Base-by-base conservation (phyloP, 2,888 invertebrate genomes). In the Sympetrum striolatum region DNA sequence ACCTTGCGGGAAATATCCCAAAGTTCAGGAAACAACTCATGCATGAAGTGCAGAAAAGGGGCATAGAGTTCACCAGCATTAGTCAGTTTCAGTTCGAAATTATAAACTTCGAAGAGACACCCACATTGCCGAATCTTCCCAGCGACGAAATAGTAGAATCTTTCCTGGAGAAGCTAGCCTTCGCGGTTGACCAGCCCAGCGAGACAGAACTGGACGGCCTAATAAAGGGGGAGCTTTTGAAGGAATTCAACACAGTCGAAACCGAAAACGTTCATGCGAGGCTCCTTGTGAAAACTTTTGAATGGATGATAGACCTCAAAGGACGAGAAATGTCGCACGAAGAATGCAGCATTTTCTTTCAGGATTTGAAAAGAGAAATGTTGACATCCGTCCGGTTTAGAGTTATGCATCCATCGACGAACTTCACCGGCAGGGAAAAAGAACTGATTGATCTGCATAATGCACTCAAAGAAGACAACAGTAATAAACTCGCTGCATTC, bases 101-200 rank as follows among this genome's bases (percentile, higher is more conserved):
- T 18, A 0, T 5, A 35, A 5, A 22, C 60, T 60, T 86, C 18
- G 86, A 37, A 86, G 10, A n/a, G n/a, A 22, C 22, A n/a, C 22
- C 58, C 39, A 39, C 44, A 31, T 53, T 53, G 53, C 53, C 53
- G 18, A 53, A 18, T 53, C 53, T 53, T 53, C 18, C 53, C 15
- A 18, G 8, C 18, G 53, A 53, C 2, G 64, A 90, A 64, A 39
- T 22, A 1, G 18, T 90, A 5, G 25, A 60, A 15, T 6, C 53
- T 10, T 91, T 91, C 18, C 25, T 91, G 8, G 15, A 90, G 53
- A 86, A 90, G 25, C 58, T 91, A 4, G 37, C 15, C 0, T 91
- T 91, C 73, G 91, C 91, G 0, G 90, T 91, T 15, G 73, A 90
- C 31, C 91, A 91, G 73, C 91, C 91, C 0, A 37, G 90, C 39